Base-by-base conservation (phyloP, 2,797 vertebrate genomes). In the Hylomyscus alleni region DNA sequence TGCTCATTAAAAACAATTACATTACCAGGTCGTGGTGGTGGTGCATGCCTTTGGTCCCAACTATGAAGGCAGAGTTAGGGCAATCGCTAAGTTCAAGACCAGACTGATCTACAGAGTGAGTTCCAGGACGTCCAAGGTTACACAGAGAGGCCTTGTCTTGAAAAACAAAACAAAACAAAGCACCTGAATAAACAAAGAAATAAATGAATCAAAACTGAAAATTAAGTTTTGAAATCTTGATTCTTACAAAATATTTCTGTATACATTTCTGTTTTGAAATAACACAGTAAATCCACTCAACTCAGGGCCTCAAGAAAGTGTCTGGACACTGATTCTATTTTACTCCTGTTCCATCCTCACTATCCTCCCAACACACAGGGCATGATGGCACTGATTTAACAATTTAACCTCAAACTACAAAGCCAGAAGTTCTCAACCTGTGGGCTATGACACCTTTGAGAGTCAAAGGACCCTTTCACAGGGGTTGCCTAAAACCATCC, bases 201-300 rank as follows among this genome's bases (percentile, higher is more conserved):
- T 3, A 17, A 54, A 54, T 6, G 3, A 67, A 34, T 67, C 29
- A 34, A 72, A n/a, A 37, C 20, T 20, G 8, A 72, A 72, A 72
- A 37, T 37, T 69, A 77, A 72, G 67, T 72, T 83, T 85, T 83
- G n/a, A 82, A 89, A 40, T 84, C 1, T 52, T 34, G 65, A 87
- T 7, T 92, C 50, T 65, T 54, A 67, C 24, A 54, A 90, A 34
- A 62, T 83, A 65, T 82, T 86, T 90, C 31, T 75, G 15, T 67
- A 78, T 24, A 67, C 9, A 75, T 52, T 77, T 73, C 12, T 50
- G 12, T 26, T 24, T 91, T 84, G 15, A 37, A 72, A 34, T 47
- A 62, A 50, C 31, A 54, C 24, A 37, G 26, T 17, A 90, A 78
- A 22, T n/a, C 69, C 34, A n/a, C 4, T 34, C 2, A 52, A 40